Conservation (phyloP, 2,888 invertebrate species). For the Mayetiola destructor region DNA sequence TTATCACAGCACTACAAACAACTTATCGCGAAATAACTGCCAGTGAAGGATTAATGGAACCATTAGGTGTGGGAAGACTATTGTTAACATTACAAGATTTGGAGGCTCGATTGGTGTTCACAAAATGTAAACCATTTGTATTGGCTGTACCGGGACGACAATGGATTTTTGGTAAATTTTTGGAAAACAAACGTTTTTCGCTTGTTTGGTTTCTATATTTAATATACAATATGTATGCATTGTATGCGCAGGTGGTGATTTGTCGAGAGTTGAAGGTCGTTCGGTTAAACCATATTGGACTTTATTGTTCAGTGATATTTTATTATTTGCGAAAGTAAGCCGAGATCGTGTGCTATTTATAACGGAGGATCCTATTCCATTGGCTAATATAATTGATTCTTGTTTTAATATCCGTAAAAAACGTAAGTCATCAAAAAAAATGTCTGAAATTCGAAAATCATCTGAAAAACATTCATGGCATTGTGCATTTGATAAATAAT, state of each 20-base stretch:
- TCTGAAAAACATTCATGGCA: too few species aligned
- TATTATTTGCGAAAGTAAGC: constrained; percentile 74
- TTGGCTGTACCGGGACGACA: constrained; percentile 69
- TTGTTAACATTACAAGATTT: constrained; percentile 68
- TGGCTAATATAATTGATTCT: constrained; percentile 64
- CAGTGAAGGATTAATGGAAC: constrained; percentile 72
- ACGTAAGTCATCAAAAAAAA: constrained; percentile 42
- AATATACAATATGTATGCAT: neutral
- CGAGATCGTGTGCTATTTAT: constrained; percentile 75
- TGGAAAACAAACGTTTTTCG: neutral
- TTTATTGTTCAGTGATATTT: constrained; percentile 65
- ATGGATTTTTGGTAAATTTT: constrained; percentile 58
- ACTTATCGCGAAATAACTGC: constrained; percentile 71
- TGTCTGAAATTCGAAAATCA: neutral
- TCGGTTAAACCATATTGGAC: constrained; percentile 75
- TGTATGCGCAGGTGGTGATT: constrained; percentile 58
- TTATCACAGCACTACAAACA: constrained; percentile 39
- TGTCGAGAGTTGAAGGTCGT: constrained; percentile 69
- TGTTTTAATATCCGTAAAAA: constrained; percentile 76
- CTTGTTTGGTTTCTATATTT: neutral
- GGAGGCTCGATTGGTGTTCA: constrained; percentile 76
- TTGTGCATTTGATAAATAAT: too few species aligned
- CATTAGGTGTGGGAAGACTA: constrained; percentile 68
- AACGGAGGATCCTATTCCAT: constrained; percentile 69
- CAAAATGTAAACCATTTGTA: constrained; percentile 79